Evolutionary conservation across 1,140 invertebrate genomes (phyloP), one percentile per base, ranked within the genome.

Genomic region (Radopholus similis): DNA sequence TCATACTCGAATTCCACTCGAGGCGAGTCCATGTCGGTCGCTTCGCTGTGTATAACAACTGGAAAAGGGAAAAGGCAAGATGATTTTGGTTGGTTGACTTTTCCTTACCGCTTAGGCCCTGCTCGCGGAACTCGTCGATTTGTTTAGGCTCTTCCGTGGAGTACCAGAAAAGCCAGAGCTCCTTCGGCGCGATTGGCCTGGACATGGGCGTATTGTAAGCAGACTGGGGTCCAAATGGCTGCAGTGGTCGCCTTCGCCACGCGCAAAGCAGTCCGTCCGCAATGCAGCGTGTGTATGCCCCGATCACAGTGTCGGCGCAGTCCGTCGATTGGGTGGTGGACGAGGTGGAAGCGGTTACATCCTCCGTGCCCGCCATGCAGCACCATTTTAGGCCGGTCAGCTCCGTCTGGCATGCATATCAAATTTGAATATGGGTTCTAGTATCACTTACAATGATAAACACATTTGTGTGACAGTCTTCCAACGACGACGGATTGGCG

Each of bases 81-180:
- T n/a, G n/a, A n/a, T n/a, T n/a, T n/a, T n/a, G n/a, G n/a, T n/a
- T n/a, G n/a, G n/a, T n/a, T n/a, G n/a, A n/a, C n/a, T n/a, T n/a
- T n/a, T n/a, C n/a, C n/a, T n/a, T n/a, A 70, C 70, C 59, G 54
- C n/a, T 53, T 30, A 62, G 40, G 6, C 57, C 70, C 5, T 57
- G 23, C 15, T 18, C 9, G 23, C 65, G 40, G 54, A 73, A 44
- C 23, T 38, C 30, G 6, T 55, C 59, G 40, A 71, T 34, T 23
- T 68, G 40, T 30, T 76, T 58, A 11, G 72, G 72, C 47, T 73
- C 72, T 18, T 73, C 72, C 0, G 23, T 28, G 35, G 66, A 44
- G 56, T 77, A 75, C 73, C 73, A 75, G 34, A 75, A 75, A 11
- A 75, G 51, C 70, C 74, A 75, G 6, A 75, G 47, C 64, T 75